A percentile compares a stretch with the other conserved stretches of the same genome.
These are phyloP conservation scores for Zaprionus bogoriensis DNA, from an alignment of 2,888 invertebrate genomes.

Conservation along the genomic window DNA sequence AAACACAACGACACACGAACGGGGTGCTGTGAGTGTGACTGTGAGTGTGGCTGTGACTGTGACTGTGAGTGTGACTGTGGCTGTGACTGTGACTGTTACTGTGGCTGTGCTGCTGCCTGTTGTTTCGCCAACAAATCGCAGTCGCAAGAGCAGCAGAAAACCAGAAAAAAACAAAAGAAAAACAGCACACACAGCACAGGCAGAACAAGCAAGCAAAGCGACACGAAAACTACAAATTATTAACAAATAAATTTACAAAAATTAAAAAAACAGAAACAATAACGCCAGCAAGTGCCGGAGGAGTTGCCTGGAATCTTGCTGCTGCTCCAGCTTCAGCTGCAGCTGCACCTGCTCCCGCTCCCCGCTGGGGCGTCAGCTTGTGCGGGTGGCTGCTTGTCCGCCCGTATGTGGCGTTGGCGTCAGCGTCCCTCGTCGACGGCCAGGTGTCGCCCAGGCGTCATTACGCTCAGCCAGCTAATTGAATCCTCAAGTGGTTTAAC, in stretches of 20 bases:
- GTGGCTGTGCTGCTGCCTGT: conserved; percentile 4
- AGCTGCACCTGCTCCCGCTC: neutral
- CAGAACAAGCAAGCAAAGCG: neutral
- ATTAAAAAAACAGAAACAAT: too few relatives aligned
- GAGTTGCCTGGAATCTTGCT: neutral
- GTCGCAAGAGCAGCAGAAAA: neutral
- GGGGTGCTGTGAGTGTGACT: conserved; percentile 1
- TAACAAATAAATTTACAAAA: neutral
- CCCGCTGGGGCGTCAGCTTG: neutral
- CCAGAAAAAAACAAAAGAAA: neutral
- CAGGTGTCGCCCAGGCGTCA: conserved; percentile 39
- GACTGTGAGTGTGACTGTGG: neutral
- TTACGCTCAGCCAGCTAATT: conserved; percentile 16
- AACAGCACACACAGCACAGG: neutral
- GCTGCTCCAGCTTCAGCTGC: too few relatives aligned
- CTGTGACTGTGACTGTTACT: neutral
- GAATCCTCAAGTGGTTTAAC: conserved; percentile 57
- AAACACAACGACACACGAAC: conserved; percentile 46
- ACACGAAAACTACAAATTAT: neutral
- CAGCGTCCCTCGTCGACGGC: conserved; percentile 25
- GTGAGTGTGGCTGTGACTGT: too few relatives aligned
- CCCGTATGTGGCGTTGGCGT: conserved; percentile 67
- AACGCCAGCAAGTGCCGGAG: too few relatives aligned
- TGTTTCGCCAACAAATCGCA: conserved; percentile 2
- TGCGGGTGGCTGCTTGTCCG: conserved; percentile 16